Evolutionary conservation across 2,797 vertebrate species (phyloP).

Genomic region (Furcifer pardalis): DNA sequence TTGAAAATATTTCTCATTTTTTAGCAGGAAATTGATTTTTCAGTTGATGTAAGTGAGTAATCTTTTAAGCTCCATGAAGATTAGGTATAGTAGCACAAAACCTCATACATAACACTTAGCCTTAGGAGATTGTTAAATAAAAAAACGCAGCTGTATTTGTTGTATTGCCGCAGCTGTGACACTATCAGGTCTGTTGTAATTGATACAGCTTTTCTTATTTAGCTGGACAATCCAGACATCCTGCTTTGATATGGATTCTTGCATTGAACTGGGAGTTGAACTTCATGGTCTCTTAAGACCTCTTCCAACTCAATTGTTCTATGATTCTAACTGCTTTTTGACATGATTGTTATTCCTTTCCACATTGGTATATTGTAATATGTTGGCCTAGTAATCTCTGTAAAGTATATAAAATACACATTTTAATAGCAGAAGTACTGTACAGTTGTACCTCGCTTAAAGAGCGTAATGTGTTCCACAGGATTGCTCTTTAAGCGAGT

Average conservation of each 20-base stretch:
- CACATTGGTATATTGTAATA: background rate
- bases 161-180: conserved; percentile 34
- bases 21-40: background rate
- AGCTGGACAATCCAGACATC: too few relatives aligned
- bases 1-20: conserved; percentile 28
- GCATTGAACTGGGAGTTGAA: too few relatives aligned
- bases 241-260: too few relatives aligned
- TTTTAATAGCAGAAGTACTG: background rate
- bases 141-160: conserved; percentile 32
- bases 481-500: too few relatives aligned
- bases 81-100: conserved; percentile 2
- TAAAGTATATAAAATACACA: background rate
- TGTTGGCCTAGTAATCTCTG: background rate
- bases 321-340: too few relatives aligned
- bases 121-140: conserved; percentile 3
- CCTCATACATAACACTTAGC: conserved; percentile 7
- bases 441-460: too few relatives aligned
- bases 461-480: too few relatives aligned
- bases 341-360: background rate
- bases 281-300: too few relatives aligned
- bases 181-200: conserved; percentile 43
- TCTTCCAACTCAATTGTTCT: too few relatives aligned
- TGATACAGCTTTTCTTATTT: conserved; percentile 22
- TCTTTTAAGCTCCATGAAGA: conserved; percentile 27
- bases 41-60: conserved; percentile 28